Percentiles rank a stretch among this genome's conserved stretches.
Evolutionary conservation across 2,797 vertebrate genomes (phyloP).

Genomic region (Australoheros facetus): DNA sequence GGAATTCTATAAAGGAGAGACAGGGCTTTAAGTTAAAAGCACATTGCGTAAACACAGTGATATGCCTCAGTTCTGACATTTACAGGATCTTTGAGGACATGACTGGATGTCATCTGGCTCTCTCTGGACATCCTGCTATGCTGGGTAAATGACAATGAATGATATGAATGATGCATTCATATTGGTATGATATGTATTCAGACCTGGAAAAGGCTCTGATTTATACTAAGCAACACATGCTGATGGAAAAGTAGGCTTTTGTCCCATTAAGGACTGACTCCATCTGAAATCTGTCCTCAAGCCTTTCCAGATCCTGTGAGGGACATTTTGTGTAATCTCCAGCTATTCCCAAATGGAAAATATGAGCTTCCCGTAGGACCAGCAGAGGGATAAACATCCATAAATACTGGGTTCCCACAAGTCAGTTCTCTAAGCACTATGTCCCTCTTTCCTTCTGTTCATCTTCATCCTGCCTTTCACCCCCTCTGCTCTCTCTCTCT

Average conservation of each 20-base stretch:
- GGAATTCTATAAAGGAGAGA: constrained; percentile 37
- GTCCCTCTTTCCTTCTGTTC: constrained; percentile 53
- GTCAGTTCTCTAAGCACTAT: constrained; percentile 46
- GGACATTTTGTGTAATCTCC: constrained; percentile 55
- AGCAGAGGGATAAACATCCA: constrained; percentile 76
- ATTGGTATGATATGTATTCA: not conserved
- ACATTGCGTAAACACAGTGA: constrained; percentile 54
- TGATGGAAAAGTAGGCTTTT: constrained; percentile 28
- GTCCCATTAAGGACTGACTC: constrained; percentile 23
- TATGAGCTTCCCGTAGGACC: constrained; percentile 74
- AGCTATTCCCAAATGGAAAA: constrained; percentile 77
- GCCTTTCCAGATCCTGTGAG: constrained; percentile 27
- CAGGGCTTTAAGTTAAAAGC: constrained; percentile 31
- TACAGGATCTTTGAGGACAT: constrained; percentile 50
- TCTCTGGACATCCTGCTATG: constrained; percentile 33
- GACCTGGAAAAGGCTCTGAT: constrained; percentile 44
- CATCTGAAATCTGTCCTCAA: constrained; percentile 42
- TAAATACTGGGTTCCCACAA: constrained; percentile 79
- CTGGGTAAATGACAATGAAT: constrained; percentile 51
- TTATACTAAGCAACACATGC: constrained; percentile 50
- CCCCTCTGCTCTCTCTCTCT: constrained; percentile 17
- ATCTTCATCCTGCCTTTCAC: constrained; percentile 54
- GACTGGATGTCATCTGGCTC: constrained; percentile 52
- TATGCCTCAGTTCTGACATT: constrained; percentile 51
- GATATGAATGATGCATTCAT: not conserved